phyloP scores from a whole-genome alignment of 1,140 invertebrate species.

The Pantala flavescens region DNA sequence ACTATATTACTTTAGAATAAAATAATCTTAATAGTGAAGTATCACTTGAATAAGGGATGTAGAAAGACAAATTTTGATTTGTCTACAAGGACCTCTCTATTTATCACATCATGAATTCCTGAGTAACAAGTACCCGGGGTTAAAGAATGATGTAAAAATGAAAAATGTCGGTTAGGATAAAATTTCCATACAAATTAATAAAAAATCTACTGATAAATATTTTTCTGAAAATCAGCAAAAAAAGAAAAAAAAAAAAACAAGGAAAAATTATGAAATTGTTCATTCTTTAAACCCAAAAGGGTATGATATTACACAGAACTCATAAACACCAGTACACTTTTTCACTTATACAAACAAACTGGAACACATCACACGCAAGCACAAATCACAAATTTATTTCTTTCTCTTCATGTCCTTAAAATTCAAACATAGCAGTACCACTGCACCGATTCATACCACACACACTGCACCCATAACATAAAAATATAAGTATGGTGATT shows the following conservation, averaged over 20 bases:
- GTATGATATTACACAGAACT: slow-evolving; percentile 6
- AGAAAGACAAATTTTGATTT: slow-evolving; percentile 6
- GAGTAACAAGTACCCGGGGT: neutral
- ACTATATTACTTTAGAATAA: neutral
- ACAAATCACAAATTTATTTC: neutral
- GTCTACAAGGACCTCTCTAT: slow-evolving; percentile 8
- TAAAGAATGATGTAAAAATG: neutral
- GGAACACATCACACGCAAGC: neutral
- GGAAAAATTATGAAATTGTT: neutral
- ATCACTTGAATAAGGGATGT: neutral
- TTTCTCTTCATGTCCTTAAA: neutral
- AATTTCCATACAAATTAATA: neutral
- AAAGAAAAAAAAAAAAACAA: no score
- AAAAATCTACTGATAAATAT: no score
- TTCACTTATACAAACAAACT: neutral
- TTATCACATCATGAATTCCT: slow-evolving; percentile 7
- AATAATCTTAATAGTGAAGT: neutral
- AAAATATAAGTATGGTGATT: neutral
- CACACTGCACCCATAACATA: neutral
- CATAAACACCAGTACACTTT: neutral
- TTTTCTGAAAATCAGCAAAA: no score
- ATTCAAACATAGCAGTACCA: neutral
- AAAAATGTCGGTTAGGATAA: neutral
- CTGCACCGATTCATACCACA: neutral
- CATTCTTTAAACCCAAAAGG: slow-evolving; percentile 5